phyloP scores from a whole-genome alignment of 2,113 vertebrate species.

The Brachirus orientalis region DNA sequence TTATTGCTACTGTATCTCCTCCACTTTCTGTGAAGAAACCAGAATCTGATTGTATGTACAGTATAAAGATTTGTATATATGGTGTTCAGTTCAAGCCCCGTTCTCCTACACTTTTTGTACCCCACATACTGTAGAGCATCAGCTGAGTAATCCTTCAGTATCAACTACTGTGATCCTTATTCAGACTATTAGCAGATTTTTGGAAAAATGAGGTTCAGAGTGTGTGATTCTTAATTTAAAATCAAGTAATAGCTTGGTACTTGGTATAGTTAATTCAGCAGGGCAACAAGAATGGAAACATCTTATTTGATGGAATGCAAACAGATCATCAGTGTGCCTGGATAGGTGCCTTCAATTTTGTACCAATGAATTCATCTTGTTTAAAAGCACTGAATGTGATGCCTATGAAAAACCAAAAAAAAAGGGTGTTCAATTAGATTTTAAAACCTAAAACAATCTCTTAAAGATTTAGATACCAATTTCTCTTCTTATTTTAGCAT shows the following conservation, averaged over 20 bases:
- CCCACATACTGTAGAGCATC: not conserved
- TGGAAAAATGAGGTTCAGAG: slow-evolving; percentile 1
- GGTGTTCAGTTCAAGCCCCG: not conserved
- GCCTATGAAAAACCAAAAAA: not conserved
- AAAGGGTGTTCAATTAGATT: too few relatives aligned
- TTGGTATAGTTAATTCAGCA: slow-evolving; percentile 18
- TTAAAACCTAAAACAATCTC: too few relatives aligned
- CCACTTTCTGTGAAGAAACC: not conserved
- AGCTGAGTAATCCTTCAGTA: too few relatives aligned
- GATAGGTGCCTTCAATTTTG: not conserved
- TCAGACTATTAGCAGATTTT: slow-evolving; percentile 12
- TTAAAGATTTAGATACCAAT: too few relatives aligned
- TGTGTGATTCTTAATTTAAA: slow-evolving; percentile 17
- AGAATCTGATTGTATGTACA: too few relatives aligned
- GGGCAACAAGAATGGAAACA: not conserved
- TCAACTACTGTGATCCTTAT: slow-evolving; percentile 5
- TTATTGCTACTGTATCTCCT: slow-evolving; percentile 16
- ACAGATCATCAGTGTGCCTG: slow-evolving; percentile 3
- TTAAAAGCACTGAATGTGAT: slow-evolving; percentile 1
- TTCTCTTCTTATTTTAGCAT: too few relatives aligned
- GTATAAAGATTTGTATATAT: too few relatives aligned
- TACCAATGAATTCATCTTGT: not conserved
- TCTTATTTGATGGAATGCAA: slow-evolving; percentile 18
- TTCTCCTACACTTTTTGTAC: not conserved
- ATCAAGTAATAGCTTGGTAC: not conserved